Conservation (phyloP, 2,113 vertebrate species). For the Cryptotis parvus region DNA sequence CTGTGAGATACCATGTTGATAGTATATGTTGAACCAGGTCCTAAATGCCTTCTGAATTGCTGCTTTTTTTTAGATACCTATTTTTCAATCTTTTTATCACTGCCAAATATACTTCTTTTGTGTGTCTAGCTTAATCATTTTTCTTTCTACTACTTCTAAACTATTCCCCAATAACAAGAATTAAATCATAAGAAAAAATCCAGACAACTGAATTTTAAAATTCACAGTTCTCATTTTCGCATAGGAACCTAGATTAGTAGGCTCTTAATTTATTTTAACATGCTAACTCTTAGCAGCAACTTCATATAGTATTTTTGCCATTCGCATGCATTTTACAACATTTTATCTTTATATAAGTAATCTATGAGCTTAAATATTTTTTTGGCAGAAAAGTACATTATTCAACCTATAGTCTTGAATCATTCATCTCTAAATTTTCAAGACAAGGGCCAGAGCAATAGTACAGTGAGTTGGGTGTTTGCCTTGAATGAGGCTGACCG, state of each 20-base stretch:
- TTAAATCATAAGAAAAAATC: not conserved
- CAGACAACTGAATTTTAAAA: constrained; percentile 38
- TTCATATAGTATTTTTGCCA: not conserved
- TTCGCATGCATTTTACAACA: not conserved
- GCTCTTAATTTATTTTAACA: too few relatives aligned
- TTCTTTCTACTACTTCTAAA: not conserved
- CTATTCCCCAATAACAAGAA: not conserved
- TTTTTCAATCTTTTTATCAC: not conserved
- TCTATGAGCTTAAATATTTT: not conserved
- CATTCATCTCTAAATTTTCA: not conserved
- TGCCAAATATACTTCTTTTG: not conserved
- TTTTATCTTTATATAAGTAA: not conserved
- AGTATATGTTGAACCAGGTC: not conserved
- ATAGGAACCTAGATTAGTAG: not conserved
- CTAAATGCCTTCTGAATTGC: not conserved
- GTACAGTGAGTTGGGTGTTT: too few relatives aligned
- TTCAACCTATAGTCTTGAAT: constrained; percentile 35
- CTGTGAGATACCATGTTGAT: not conserved
- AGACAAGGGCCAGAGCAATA: too few relatives aligned
- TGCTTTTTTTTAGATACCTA: not conserved
- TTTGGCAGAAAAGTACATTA: constrained; percentile 6
- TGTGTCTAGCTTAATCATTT: not conserved
- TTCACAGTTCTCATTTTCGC: not conserved
- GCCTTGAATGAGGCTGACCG: too few relatives aligned
- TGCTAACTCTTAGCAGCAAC: not conserved